Evolutionary conservation across 2,888 invertebrate genomes (phyloP), one percentile per base, ranked within the genome.

Genomic region (Piscicola geometra): DNA sequence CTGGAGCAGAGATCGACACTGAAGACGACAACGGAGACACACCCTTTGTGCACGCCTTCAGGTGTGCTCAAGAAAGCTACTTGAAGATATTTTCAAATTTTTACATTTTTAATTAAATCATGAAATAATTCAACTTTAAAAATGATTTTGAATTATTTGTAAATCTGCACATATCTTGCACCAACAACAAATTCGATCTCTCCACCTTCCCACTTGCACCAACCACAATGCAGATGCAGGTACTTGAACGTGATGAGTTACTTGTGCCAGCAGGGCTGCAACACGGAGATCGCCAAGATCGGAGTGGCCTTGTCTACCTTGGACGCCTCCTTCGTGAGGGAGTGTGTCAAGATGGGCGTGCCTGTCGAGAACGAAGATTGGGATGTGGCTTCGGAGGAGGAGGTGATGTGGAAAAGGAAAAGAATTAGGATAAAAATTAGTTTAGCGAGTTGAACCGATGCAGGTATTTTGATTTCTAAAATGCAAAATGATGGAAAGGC

Each of bases 21-120:
- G 80, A 80, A 66, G 80, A 80, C 76, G 80, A 80, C 71, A 79
- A 79, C 47, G 80, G 80, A 33, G 80, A 80, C 76, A 80, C 80
- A 1, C 72, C 80, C 2, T 80, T 80, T 70, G 80, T 80, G n/a
- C 80, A 80, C 56, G 80, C 80, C 15, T 80, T 80, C 77, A 56
- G 60, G 60, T 56, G 21, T 56, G 60, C n/a, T n/a, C n/a, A n/a
- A n/a, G n/a, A n/a, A n/a, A n/a, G n/a, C n/a, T n/a, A n/a, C n/a
- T n/a, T n/a, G n/a, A n/a, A n/a, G n/a, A n/a, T n/a, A n/a, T n/a
- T n/a, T n/a, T n/a, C n/a, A n/a, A n/a, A n/a, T n/a, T n/a, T n/a
- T n/a, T n/a, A n/a, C n/a, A n/a, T n/a, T n/a, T n/a, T n/a, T n/a
- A n/a, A n/a, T n/a, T n/a, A n/a, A n/a, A n/a, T n/a, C n/a, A n/a